These are phyloP conservation scores for Tenrec ecaudatus DNA, from an alignment of 2,113 vertebrate species.

Conservation along the genomic window DNA sequence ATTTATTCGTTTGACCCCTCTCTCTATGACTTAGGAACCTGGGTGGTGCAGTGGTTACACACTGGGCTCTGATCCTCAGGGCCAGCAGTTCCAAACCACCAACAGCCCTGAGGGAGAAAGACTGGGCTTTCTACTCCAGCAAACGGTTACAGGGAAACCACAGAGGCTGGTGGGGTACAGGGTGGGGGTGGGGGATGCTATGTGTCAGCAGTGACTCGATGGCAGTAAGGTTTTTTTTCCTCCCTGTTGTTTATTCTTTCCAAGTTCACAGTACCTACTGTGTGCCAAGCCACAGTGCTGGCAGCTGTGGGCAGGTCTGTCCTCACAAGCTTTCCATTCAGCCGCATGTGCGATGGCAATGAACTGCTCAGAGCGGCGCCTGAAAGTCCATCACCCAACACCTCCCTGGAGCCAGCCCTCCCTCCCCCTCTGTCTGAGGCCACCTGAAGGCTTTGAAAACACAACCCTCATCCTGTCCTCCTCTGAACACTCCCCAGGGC, in stretches of 20 bases:
- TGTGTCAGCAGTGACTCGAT: no score
- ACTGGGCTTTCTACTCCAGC: no score
- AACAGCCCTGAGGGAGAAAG: no score
- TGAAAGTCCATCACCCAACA: neutral
- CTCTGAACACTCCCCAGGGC: neutral
- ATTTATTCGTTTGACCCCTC: neutral
- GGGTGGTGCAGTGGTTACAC: no score
- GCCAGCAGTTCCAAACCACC: no score
- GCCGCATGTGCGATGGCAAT: no score
- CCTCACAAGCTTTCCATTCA: neutral
- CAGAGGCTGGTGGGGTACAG: no score
- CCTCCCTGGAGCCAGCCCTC: neutral
- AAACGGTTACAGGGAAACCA: no score
- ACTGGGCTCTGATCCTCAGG: no score
- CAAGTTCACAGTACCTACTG: neutral
- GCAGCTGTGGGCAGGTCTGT: neutral
- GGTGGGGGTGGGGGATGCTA: no score
- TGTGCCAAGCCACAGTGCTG: fast-evolving
- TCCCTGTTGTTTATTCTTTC: neutral
- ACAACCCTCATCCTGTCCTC: no score
- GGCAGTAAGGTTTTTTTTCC: no score
- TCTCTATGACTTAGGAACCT: neutral
- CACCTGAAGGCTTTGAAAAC: neutral
- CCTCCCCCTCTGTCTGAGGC: neutral
- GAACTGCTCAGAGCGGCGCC: fast-evolving